Evolutionary conservation across 2,797 vertebrate species (phyloP).

Genomic region (Crenichthys baileyi): DNA sequence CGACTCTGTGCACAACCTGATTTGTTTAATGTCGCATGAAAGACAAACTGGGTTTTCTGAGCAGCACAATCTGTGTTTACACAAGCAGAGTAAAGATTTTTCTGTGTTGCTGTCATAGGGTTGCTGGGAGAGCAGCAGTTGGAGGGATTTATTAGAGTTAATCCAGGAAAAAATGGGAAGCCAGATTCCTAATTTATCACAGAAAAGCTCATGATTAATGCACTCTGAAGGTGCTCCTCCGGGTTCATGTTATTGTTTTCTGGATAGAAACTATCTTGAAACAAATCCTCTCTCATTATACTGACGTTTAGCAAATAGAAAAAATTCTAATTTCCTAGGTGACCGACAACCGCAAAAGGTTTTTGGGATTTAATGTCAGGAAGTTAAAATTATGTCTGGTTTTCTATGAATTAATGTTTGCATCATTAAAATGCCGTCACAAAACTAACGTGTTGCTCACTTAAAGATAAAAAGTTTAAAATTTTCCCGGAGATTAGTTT

Average conservation of each 20-base stretch:
- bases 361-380: not conserved
- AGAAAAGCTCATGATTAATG: not conserved
- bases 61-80: not conserved
- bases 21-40: not conserved
- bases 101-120: not conserved
- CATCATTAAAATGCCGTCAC: too few relatives aligned
- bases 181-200: not conserved
- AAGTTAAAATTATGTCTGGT: too few relatives aligned
- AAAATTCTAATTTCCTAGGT: not conserved
- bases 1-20: conserved; percentile 1
- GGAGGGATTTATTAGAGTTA: not conserved
- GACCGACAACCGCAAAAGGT: not conserved
- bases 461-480: too few relatives aligned
- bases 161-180: not conserved
- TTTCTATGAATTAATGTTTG: too few relatives aligned
- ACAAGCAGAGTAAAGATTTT: not conserved
- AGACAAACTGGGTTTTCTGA: not conserved
- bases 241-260: not conserved
- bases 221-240: not conserved
- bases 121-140: not conserved
- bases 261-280: not conserved
- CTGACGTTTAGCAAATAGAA: not conserved
- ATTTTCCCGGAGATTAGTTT: too few relatives aligned
- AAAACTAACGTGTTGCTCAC: too few relatives aligned
- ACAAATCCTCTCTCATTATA: not conserved